Conservation (phyloP, 2,888 invertebrate genomes). For the Synanthedon formicaeformis region DNA sequence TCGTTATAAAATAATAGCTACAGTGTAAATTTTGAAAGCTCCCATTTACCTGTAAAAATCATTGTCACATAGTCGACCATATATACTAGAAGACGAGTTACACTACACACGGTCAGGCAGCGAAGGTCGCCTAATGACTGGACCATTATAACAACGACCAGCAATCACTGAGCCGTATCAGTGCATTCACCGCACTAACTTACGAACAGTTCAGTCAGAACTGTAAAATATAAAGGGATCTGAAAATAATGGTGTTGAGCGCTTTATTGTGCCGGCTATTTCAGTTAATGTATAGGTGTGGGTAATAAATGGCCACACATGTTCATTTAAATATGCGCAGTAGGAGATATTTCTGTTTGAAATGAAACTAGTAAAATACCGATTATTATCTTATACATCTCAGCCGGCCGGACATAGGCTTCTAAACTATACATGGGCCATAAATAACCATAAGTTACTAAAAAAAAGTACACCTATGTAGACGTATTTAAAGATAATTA, state of each 20-base stretch:
- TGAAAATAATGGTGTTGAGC: background rate
- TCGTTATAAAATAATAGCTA: too few species aligned
- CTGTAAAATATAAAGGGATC: background rate
- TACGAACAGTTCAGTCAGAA: background rate
- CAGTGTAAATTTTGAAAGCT: too few species aligned
- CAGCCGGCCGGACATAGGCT: too few species aligned
- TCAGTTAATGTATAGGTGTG: background rate
- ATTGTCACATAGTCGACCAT: background rate
- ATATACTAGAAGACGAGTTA: background rate
- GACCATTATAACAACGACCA: slow-evolving; percentile 27
- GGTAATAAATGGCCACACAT: background rate
- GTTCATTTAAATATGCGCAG: background rate
- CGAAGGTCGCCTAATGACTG: slow-evolving; percentile 46
- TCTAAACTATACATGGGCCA: too few species aligned
- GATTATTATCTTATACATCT: too few species aligned
- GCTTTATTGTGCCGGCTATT: background rate
- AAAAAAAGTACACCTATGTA: too few species aligned
- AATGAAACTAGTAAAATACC: too few species aligned
- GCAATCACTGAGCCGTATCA: slow-evolving; percentile 9
- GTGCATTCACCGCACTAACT: background rate
- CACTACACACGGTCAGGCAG: slow-evolving; percentile 6
- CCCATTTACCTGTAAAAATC: background rate
- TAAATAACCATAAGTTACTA: too few species aligned
- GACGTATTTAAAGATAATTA: too few species aligned
- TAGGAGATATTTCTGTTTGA: background rate